Evolutionary conservation across 2,888 invertebrate genomes (phyloP).

Genomic region (Sarcophaga subvicina): DNA sequence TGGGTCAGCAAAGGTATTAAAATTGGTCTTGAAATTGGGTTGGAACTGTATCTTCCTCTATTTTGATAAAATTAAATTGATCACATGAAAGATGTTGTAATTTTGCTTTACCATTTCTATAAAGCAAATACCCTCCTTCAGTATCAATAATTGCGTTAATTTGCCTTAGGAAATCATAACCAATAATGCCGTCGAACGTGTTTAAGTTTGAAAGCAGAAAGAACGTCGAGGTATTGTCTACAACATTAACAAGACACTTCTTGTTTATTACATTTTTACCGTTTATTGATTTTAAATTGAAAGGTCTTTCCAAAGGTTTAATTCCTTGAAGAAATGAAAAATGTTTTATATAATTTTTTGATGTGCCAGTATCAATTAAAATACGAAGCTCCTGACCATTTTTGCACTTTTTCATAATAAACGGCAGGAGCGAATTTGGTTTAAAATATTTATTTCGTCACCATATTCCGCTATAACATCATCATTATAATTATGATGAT

Average conservation of each 20-base stretch:
- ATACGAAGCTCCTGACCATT: slow-evolving; percentile 5
- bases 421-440: slow-evolving; percentile 19
- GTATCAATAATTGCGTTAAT: slow-evolving; percentile 28
- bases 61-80: neutral
- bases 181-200: neutral
- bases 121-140: slow-evolving; percentile 33
- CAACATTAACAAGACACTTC: neutral
- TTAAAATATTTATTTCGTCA: slow-evolving; percentile 35
- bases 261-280: neutral
- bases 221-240: neutral
- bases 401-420: slow-evolving; percentile 24
- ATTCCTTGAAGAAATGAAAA: slow-evolving; percentile 4
- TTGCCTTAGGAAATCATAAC: slow-evolving; percentile 6
- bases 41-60: neutral
- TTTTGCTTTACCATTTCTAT: slow-evolving; percentile 30
- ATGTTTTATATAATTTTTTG: no score
- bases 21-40: neutral
- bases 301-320: neutral
- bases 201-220: neutral
- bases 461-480: neutral
- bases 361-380: neutral
- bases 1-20: slow-evolving; percentile 26
- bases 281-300: slow-evolving; percentile 4
- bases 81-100: slow-evolving; percentile 1
- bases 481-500: no score